These are phyloP conservation scores for Drosophila arawakana DNA, from an alignment of 1,140 invertebrate species.

Conservation along the genomic window DNA sequence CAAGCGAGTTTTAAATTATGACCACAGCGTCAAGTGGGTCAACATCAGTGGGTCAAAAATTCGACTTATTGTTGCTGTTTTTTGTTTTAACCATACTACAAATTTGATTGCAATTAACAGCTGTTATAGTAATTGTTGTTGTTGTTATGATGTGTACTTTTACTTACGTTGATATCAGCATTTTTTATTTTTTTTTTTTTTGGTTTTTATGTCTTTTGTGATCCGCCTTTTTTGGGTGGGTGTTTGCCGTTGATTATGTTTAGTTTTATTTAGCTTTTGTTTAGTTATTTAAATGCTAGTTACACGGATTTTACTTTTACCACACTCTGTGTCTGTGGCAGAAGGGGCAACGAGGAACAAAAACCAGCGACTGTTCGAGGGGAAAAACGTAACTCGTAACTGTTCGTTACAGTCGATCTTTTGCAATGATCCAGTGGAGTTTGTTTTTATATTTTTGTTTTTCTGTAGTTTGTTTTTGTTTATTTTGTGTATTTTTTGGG, in stretches of 20 bases:
- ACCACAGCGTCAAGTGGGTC: constrained; percentile 60
- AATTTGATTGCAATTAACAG: constrained; percentile 64
- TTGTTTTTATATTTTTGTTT: constrained; percentile 6
- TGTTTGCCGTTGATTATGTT: constrained; percentile 52
- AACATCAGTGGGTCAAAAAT: constrained; percentile 73
- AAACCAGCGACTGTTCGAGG: too few species aligned
- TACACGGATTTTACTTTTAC: constrained; percentile 61
- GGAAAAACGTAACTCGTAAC: constrained; percentile 44
- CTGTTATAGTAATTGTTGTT: constrained; percentile 11
- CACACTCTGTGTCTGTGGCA: constrained; percentile 14
- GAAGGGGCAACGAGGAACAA: not conserved
- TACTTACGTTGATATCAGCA: constrained; percentile 82
- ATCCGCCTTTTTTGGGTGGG: constrained; percentile 41
- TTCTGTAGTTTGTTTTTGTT: constrained; percentile 7
- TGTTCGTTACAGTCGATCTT: constrained; percentile 54
- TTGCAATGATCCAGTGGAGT: constrained; percentile 70
- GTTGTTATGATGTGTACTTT: constrained; percentile 42
- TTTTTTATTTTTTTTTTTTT: constrained; percentile 36
- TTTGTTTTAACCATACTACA: not conserved
- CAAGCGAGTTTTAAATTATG: constrained; percentile 25
- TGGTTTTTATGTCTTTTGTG: constrained; percentile 34
- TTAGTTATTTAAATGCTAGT: constrained; percentile 49
- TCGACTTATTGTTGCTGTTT: constrained; percentile 34
- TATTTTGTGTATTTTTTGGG: constrained; percentile 1
- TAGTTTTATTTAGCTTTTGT: constrained; percentile 40